Base-by-base conservation (phyloP, 2,888 invertebrate species). In the Cenopis cana region DNA sequence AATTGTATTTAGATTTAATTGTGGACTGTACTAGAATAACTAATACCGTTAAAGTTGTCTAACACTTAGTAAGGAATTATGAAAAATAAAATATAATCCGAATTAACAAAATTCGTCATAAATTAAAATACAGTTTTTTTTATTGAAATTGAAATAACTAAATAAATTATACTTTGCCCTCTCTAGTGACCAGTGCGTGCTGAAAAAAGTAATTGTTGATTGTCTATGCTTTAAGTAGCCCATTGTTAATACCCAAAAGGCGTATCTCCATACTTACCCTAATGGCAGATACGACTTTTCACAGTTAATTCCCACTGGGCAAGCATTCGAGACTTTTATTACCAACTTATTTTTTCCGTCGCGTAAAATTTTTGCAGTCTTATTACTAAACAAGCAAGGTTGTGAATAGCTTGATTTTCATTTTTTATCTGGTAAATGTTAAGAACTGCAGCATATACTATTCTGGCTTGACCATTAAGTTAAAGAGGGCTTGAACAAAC, bases 141-240 rank as follows among this genome's bases (percentile, higher is more conserved):
- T 8, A 33, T 5, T 33, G 2, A n/a, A 41, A n/a, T 41, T 14
- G 12, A 46, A 46, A 46, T n/a, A n/a, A 0, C 6, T 5, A 14
- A 41, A 46, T 8, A 46, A 8, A 46, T 0, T 46, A 66, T 68
- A 72, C 57, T 56, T 69, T 73, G 72, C 59, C 72, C 74, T 67
- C 65, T 66, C 72, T 72, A 78, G 73, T 75, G 77, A 77, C 79
- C 80, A 80, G 24, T 69, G 56, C 56, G 29, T 69, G 62, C 46
- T 46, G 38, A 56, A 71, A 71, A 64, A 65, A 60, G 52, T 65
- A 69, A 66, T 66, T 67, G 60, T 55, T 49, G 49, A 72, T 57
- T 64, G 57, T 57, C 50, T 69, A 69, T 64, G 50, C 62, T 20
- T n/a, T 52, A 64, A 64, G 64, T 64, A 64, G 52, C 24, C 3